Percentiles rank a stretch among this genome's conserved stretches.
phyloP scores from a whole-genome alignment of 2,797 vertebrate species.

The Acanthis flammea region DNA sequence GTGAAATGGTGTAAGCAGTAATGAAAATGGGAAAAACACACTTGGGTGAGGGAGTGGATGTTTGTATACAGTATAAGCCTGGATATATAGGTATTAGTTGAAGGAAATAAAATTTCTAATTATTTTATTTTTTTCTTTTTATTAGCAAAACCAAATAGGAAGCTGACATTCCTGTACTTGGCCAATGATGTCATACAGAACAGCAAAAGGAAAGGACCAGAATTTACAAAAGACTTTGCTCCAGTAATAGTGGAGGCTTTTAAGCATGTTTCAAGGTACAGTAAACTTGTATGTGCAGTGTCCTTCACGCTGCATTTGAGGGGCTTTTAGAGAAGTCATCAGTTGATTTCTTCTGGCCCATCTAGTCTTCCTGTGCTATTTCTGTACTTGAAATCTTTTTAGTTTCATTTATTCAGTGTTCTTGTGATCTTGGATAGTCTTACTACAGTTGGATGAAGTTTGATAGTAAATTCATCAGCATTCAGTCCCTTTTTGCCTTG shows the following conservation, averaged over 20 bases:
- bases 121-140: conserved; percentile 1
- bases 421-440: neutral
- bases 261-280: conserved; percentile 94
- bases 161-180: conserved; percentile 96
- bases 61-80: neutral
- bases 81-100: neutral
- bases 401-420: neutral
- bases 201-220: conserved; percentile 98
- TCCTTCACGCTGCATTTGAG: neutral
- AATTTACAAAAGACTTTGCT: conserved; percentile 98
- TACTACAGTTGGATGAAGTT: neutral
- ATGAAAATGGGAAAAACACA: neutral
- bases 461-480: neutral
- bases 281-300: neutral
- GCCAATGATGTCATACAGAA: conserved; percentile 99
- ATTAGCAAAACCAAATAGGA: conserved; percentile 92
- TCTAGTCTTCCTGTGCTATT: neutral
- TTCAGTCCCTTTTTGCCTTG: neutral
- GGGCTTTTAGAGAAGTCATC: neutral
- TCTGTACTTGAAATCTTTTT: neutral
- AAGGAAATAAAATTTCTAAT: neutral
- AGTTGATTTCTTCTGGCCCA: neutral
- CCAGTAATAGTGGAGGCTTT: conserved; percentile 95
- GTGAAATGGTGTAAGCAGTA: neutral
- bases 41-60: rapidly evolving